Evolutionary conservation across 2,888 invertebrate genomes (phyloP).

Genomic region (Steromphala cineraria): DNA sequence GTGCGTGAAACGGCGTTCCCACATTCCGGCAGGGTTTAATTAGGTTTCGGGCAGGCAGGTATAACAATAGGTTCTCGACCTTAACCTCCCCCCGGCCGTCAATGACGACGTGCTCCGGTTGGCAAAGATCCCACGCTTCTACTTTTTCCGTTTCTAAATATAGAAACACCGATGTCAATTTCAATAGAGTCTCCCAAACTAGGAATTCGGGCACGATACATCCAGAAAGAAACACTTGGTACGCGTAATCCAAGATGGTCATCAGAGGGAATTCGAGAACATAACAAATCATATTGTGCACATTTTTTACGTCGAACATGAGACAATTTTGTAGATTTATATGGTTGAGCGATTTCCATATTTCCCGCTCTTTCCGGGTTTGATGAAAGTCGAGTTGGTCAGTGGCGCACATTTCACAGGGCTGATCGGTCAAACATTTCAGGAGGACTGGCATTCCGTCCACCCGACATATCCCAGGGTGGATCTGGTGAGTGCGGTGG

Average conservation of each 20-base stretch:
- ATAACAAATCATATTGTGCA: slow-evolving; percentile 55
- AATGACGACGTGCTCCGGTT: slow-evolving; percentile 58
- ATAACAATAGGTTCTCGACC: slow-evolving; percentile 62
- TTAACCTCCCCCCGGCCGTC: slow-evolving; percentile 56
- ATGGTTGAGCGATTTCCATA: slow-evolving; percentile 62
- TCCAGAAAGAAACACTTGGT: slow-evolving; percentile 53
- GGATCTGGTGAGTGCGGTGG: slow-evolving; percentile 59
- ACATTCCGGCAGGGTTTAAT: slow-evolving; percentile 9
- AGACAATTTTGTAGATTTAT: slow-evolving; percentile 62
- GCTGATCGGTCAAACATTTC: slow-evolving; percentile 43
- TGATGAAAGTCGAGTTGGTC: not conserved
- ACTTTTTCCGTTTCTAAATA: slow-evolving; percentile 53
- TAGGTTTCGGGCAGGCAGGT: slow-evolving; percentile 48
- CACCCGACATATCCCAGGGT: slow-evolving; percentile 54
- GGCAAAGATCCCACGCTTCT: slow-evolving; percentile 56
- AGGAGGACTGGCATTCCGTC: slow-evolving; percentile 56
- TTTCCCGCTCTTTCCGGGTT: slow-evolving; percentile 47
- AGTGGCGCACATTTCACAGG: slow-evolving; percentile 45
- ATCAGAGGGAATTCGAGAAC: slow-evolving; percentile 66
- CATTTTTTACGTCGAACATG: slow-evolving; percentile 53
- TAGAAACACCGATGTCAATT: slow-evolving; percentile 60
- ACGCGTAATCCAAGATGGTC: slow-evolving; percentile 61
- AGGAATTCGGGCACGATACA: slow-evolving; percentile 57
- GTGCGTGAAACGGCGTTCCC: slow-evolving; percentile 49
- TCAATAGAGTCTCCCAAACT: slow-evolving; percentile 57